These are phyloP conservation scores for Lasiommata megera DNA, from an alignment of 2,888 invertebrate genomes.

Conservation along the genomic window DNA sequence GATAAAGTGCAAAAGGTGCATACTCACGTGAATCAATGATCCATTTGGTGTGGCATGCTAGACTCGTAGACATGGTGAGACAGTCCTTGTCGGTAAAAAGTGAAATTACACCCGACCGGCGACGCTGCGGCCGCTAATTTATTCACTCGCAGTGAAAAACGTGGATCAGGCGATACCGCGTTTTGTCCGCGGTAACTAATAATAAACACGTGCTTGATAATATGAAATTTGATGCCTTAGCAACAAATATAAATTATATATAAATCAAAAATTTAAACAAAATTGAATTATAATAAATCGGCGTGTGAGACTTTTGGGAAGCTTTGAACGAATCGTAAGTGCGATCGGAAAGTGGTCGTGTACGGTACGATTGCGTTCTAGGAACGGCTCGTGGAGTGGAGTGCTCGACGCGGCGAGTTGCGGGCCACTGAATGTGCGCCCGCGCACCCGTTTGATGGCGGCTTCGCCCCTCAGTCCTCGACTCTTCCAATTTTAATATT, in stretches of 20 bases:
- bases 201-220: conserved; percentile 69
- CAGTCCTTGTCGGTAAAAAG: conserved; percentile 66
- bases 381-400: conserved; percentile 57
- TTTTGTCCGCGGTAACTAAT: conserved; percentile 67
- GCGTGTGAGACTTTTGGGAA: conserved; percentile 21
- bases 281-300: conserved; percentile 12
- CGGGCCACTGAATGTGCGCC: conserved; percentile 69
- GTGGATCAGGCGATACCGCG: conserved; percentile 60
- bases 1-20: conserved; percentile 29
- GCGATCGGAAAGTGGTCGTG: conserved; percentile 60
- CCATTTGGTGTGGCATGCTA: conserved; percentile 51
- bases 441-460: conserved; percentile 47
- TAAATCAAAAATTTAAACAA: conserved; percentile 13
- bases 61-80: conserved; percentile 55
- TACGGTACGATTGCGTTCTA: conserved; percentile 44
- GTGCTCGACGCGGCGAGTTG: conserved; percentile 72
- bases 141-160: conserved; percentile 73
- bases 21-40: conserved; percentile 63
- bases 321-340: conserved; percentile 41
- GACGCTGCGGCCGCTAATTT: conserved; percentile 59
- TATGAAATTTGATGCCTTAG: conserved; percentile 46
- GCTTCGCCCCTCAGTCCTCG: conserved; percentile 50
- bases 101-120: conserved; percentile 62
- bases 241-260: conserved; percentile 23
- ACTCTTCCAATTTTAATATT: conserved; percentile 73